A percentile compares a stretch with the other conserved stretches of the same genome.
Conservation (phyloP, 2,113 vertebrate species). For the Larimichthys crocea region DNA sequence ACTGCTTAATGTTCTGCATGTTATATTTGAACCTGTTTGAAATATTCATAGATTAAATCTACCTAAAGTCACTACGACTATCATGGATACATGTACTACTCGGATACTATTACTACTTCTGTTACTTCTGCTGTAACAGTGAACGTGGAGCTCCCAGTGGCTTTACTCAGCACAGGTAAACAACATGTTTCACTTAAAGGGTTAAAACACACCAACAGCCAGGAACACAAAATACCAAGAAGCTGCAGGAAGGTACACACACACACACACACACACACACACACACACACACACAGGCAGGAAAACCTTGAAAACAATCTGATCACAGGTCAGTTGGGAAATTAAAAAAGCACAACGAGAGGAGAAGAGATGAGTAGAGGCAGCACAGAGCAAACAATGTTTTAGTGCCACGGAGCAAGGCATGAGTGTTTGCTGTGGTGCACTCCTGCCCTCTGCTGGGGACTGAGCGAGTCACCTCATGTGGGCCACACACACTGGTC, state of each 20-base stretch:
- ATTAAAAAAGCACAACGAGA: constrained; percentile 69
- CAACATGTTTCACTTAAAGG: constrained; percentile 32
- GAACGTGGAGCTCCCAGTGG: constrained; percentile 60
- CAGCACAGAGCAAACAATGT: constrained; percentile 73
- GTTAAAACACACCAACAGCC: constrained; percentile 77
- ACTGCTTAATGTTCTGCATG: too few species aligned
- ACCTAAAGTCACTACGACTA: neutral
- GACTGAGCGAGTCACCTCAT: constrained; percentile 56
- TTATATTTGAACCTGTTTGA: too few species aligned
- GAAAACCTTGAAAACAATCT: constrained; percentile 47
- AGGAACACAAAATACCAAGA: constrained; percentile 78
- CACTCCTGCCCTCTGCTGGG: constrained; percentile 77
- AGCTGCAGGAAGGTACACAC: constrained; percentile 66
- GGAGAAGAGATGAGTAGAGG: constrained; percentile 69
- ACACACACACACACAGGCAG: constrained; percentile 42
- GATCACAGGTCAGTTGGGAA: constrained; percentile 62
- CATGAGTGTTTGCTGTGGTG: constrained; percentile 70
- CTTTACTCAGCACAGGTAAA: constrained; percentile 54
- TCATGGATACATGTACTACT: neutral
- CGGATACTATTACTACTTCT: neutral
- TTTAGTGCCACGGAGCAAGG: constrained; percentile 76
- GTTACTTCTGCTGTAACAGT: neutral
- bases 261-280: constrained; percentile 13
- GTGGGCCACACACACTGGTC: constrained; percentile 76
- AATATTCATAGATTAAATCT: too few species aligned